Percentiles rank a stretch among this genome's conserved stretches.
Conservation (phyloP, 2,797 vertebrate species). For the Anas bernieri region DNA sequence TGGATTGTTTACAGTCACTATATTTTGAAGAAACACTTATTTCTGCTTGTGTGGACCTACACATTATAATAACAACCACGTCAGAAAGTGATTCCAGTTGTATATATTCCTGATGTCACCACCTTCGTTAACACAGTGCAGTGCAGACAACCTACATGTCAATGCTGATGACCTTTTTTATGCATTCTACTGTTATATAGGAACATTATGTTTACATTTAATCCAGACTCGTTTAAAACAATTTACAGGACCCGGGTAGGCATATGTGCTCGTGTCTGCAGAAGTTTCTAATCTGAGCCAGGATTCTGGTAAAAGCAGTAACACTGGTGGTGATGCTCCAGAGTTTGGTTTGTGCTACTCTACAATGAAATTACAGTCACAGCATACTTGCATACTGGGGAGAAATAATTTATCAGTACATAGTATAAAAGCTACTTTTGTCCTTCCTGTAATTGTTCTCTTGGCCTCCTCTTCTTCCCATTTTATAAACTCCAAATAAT, state of each 20-base stretch:
- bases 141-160: not conserved
- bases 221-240: not conserved
- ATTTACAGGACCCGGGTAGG: not conserved
- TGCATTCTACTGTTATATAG: not conserved
- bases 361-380: not conserved
- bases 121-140: not conserved
- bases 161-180: not conserved
- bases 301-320: not conserved
- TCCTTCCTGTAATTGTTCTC: not conserved
- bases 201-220: not conserved
- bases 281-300: not conserved
- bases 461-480: not conserved
- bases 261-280: not conserved
- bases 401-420: not conserved
- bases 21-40: conserved; percentile 5
- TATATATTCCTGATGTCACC: not conserved
- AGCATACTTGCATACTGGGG: not conserved
- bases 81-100: not conserved
- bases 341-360: not conserved
- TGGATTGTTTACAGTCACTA: not conserved
- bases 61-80: not conserved
- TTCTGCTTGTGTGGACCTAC: not conserved
- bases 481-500: not conserved
- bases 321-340: not conserved
- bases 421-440: not conserved